Percentiles rank a stretch among this genome's conserved stretches.
Conservation (phyloP, 2,113 vertebrate species). For the Dicentrarchus labrax region DNA sequence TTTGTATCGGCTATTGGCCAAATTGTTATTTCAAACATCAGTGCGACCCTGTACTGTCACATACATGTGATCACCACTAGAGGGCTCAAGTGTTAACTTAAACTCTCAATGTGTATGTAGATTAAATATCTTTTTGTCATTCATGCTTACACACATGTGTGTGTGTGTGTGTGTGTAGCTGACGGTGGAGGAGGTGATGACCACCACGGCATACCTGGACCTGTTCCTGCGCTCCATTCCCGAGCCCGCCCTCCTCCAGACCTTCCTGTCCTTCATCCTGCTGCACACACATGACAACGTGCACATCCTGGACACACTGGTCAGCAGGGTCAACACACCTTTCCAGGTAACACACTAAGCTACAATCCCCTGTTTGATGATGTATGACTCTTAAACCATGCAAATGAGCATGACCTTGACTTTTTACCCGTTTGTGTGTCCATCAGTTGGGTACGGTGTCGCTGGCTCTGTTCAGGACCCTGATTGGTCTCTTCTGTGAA, state of each 20-base stretch:
- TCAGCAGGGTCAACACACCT: constrained; percentile 96
- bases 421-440: background rate
- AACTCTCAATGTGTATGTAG: too few species aligned
- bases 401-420: background rate
- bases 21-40: too few species aligned
- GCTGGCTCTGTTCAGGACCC: constrained; percentile 93
- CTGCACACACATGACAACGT: constrained; percentile 93
- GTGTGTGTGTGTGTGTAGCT: constrained; percentile 77
- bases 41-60: too few species aligned
- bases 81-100: too few species aligned
- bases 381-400: background rate
- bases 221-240: constrained; percentile 93
- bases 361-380: background rate
- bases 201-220: constrained; percentile 95
- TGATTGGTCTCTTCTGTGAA: constrained; percentile 96
- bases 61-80: too few species aligned
- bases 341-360: constrained; percentile 90
- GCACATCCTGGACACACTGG: constrained; percentile 93
- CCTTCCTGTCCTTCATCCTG: constrained; percentile 94
- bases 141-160: background rate
- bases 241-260: constrained; percentile 92
- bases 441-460: constrained; percentile 94
- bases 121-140: too few species aligned
- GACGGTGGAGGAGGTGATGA: constrained; percentile 97
- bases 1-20: too few species aligned